These are phyloP conservation scores for Euplagia quadripunctaria DNA, from an alignment of 2,888 invertebrate species.

Conservation along the genomic window DNA sequence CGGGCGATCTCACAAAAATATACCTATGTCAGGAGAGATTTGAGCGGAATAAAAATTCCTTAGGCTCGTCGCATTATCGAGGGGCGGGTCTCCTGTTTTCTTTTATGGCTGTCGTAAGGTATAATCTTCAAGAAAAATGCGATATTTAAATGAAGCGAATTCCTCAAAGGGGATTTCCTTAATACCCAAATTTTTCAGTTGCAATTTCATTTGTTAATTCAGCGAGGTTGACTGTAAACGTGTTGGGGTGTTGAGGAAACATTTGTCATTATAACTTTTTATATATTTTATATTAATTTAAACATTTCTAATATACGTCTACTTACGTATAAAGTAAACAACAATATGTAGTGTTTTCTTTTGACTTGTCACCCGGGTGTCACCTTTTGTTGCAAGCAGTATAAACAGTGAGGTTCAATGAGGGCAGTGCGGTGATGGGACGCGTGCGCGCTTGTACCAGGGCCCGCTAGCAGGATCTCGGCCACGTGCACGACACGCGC, in stretches of 20 bases:
- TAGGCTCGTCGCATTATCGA: constrained; percentile 84
- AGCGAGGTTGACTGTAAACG: constrained; percentile 62
- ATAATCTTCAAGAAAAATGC: constrained; percentile 88
- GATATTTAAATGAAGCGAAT: constrained; percentile 87
- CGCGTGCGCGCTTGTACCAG: constrained; percentile 62
- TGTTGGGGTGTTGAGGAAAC: constrained; percentile 58
- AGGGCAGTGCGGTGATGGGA: constrained; percentile 60
- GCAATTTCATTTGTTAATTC: constrained; percentile 81
- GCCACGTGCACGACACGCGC: constrained; percentile 83
- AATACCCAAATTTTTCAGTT: constrained; percentile 78
- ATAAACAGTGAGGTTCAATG: constrained; percentile 77
- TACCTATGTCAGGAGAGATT: constrained; percentile 87
- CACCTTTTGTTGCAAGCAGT: constrained; percentile 67
- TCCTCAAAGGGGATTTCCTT: constrained; percentile 79
- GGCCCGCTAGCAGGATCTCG: constrained; percentile 41
- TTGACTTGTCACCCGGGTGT: constrained; percentile 68
- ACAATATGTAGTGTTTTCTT: constrained; percentile 48
- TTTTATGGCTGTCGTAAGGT: constrained; percentile 87
- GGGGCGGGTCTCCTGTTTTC: constrained; percentile 85
- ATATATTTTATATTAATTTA: not conserved
- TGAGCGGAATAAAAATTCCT: constrained; percentile 87
- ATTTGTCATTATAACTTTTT: constrained; percentile 55
- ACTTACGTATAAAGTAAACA: constrained; percentile 13
- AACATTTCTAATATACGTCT: not conserved
- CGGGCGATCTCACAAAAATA: constrained; percentile 84